Percentiles rank a stretch among this genome's conserved stretches.
phyloP scores from a whole-genome alignment of 2,113 vertebrate species.

The Odobenus rosmarus region DNA sequence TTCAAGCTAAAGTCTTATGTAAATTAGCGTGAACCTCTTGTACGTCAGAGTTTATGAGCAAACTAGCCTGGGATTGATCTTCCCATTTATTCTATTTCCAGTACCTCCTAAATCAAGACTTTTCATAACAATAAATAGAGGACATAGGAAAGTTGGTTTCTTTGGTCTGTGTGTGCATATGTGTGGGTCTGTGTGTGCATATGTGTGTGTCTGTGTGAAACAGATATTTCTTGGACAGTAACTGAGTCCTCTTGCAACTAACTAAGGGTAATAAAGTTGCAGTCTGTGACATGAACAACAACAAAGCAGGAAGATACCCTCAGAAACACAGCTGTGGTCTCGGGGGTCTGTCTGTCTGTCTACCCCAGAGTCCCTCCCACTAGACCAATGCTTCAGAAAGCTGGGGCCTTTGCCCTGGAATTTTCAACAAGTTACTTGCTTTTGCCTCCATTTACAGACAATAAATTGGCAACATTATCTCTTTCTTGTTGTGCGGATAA shows the following conservation, averaged over 20 bases:
- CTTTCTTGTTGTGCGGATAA: not conserved
- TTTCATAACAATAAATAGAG: not conserved
- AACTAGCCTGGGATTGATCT: not conserved
- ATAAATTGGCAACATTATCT: not conserved
- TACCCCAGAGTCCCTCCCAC: not conserved
- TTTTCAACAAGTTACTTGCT: not conserved
- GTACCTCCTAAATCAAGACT: not conserved
- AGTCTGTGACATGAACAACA: rapidly evolving
- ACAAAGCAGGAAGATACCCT: not conserved
- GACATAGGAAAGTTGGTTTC: not conserved
- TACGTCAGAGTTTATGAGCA: not conserved
- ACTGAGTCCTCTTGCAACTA: not conserved
- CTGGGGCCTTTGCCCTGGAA: not conserved
- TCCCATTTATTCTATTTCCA: not conserved
- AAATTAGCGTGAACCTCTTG: not conserved
- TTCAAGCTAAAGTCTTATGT: not conserved
- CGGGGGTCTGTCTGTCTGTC: not conserved
- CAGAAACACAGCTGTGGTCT: not conserved
- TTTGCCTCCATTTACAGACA: conserved; percentile 7
- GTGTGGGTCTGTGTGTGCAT: no score
- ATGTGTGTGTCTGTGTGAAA: not conserved
- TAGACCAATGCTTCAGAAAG: not conserved
- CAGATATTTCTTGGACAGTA: not conserved
- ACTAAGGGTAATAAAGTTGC: rapidly evolving
- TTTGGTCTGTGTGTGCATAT: not conserved